Evolutionary conservation across 2,888 invertebrate genomes (phyloP).

Genomic region (Drosophila paucipuncta): DNA sequence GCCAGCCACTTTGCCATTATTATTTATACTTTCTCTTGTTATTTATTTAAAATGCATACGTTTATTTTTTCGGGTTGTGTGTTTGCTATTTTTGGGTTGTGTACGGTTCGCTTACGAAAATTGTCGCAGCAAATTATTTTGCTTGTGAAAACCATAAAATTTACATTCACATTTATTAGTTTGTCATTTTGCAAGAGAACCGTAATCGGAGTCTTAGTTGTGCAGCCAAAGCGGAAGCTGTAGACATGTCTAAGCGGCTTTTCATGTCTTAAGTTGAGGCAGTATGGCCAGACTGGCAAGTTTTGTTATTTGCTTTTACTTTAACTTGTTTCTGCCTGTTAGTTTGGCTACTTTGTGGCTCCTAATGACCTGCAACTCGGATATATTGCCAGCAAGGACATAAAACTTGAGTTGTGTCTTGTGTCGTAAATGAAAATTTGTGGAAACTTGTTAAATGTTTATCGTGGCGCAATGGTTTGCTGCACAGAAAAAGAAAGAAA

Average conservation of each 20-base stretch:
- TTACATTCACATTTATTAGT: slow-evolving; percentile 70
- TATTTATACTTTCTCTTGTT: slow-evolving; percentile 60
- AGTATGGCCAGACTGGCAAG: slow-evolving; percentile 26
- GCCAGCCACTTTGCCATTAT: slow-evolving; percentile 47
- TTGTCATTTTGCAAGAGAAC: slow-evolving; percentile 40
- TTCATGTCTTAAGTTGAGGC: slow-evolving; percentile 49
- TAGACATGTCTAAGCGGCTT: slow-evolving; percentile 74
- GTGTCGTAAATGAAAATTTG: slow-evolving; percentile 22
- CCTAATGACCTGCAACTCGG: slow-evolving; percentile 65
- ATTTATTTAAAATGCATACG: slow-evolving; percentile 66
- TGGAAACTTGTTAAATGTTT: neutral
- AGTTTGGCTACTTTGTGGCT: slow-evolving; percentile 49
- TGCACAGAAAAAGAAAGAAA: neutral
- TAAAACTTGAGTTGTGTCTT: slow-evolving; percentile 24
- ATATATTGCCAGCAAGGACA: slow-evolving; percentile 33
- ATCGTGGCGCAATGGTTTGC: neutral
- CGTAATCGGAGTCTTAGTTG: slow-evolving; percentile 11
- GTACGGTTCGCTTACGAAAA: slow-evolving; percentile 34
- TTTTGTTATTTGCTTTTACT: slow-evolving; percentile 38
- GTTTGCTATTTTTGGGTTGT: neutral
- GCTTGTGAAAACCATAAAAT: slow-evolving; percentile 60
- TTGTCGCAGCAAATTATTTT: slow-evolving; percentile 60
- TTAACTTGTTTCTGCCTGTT: slow-evolving; percentile 12
- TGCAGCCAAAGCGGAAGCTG: slow-evolving; percentile 57
- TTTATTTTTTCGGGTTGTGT: neutral